Evolutionary conservation across 2,113 vertebrate species (phyloP), one percentile per base, ranked within the genome.

Genomic region (Furnarius figulus): DNA sequence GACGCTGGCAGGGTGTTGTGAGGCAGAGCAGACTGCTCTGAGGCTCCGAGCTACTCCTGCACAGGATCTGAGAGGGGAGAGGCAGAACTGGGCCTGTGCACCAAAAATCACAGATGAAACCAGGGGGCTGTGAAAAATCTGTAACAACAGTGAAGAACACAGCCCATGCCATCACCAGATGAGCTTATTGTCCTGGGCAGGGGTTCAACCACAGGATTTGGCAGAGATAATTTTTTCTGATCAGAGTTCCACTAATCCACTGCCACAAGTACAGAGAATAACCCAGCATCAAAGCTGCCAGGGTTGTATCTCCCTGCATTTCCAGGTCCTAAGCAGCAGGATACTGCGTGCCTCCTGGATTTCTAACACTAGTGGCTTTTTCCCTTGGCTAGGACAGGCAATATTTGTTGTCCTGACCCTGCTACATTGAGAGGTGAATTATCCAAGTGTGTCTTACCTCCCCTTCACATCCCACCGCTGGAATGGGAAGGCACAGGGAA

Each of bases 161-260:
- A 42, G 61, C 76, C 73, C 76, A 61, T 85, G 61, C 89, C 92
- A 77, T 66, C 85, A 71, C 73, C 73, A 37, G 39, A 62, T 23
- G 52, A 94, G 65, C 90, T 87, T 93, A 78, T 25, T 87, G 92
- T 90, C 88, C 90, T 50, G 80, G 86, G 68, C 88, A 89, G 40
- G 65, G 68, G 40, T 81, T 93, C 92, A 94, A 3, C 80, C 37
- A 16, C 4, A n/a, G 89, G 65, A 90, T 93, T 81, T 92, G 88
- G 88, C 83, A 90, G 72, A 92, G 88, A 78, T 12, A 27, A 88
- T 87, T 68, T 56, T 35, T 90, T 78, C 73, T 90, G 79, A 92
- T 92, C 83, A 53, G 56, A 74, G 73, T 68, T 81, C 74, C 53
- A 85, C 31, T 83, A 87, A 81, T 72, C 79, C 79, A 23, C 76